Evolutionary conservation across 2,888 invertebrate species (phyloP), one percentile per base, ranked within the genome.

Genomic region (Diarsia rubi): DNA sequence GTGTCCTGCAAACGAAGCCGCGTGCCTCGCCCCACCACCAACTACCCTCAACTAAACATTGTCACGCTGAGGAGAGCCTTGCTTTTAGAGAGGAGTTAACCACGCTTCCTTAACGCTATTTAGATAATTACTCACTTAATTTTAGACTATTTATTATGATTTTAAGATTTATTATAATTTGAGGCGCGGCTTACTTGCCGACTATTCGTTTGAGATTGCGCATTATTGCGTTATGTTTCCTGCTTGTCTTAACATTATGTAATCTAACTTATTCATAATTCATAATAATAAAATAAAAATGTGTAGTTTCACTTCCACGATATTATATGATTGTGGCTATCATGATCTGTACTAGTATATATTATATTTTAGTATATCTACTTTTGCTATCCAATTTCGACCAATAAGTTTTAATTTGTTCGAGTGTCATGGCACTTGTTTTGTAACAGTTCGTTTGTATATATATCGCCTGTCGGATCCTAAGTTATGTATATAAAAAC

Each of bases 401-500:
- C 84, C 84, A 87, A 88, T 83, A 83, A 76, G 60, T 79, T 75
- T 44, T 84, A 69, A 75, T 82, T 82, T 87, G 27, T 70, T 81
- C 74, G 73, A 85, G 83, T 85, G 85, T 81, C 72, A 57, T 71
- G 73, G 74, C 79, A 66, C 77, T 74, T 78, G 83, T 89, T 90
- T 86, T 90, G 84, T 90, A 90, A 88, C 83, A 83, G 83, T 78
- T 88, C 82, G 85, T 88, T 82, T 89, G 85, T 89, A 89, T 88
- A 86, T 89, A 86, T 89, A 89, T 86, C 73, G 78, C 75, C 84
- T 86, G 45, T 82, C 73, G 76, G 75, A 84, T 80, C 80, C 73
- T 85, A 82, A 79, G 70, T 86, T 92, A 90, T 90, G 91, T 90
- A 89, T 85, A 83, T 90, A 90, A 86, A 86, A 88, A 90, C 79